Percentiles rank a stretch among this genome's conserved stretches.
Evolutionary conservation across 2,797 vertebrate genomes (phyloP).

Genomic region (Artibeus lituratus): DNA sequence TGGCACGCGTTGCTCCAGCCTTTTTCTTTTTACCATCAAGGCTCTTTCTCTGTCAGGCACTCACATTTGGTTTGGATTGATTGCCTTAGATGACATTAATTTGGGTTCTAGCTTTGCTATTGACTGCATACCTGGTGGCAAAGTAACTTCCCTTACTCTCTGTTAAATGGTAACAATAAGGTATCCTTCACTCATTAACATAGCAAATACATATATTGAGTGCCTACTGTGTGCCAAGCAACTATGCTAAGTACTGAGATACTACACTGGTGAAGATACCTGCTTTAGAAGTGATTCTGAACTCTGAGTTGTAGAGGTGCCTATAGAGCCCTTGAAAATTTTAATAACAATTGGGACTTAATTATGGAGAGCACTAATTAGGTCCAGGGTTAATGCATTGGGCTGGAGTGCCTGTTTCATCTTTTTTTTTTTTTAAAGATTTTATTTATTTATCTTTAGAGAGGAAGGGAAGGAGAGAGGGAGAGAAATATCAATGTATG

Average conservation of each 20-base stretch:
- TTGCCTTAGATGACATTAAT: not conserved
- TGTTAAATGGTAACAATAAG: not conserved
- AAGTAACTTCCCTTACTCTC: not conserved
- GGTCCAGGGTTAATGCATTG: not conserved
- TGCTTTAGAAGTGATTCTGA: not conserved
- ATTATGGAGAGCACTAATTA: not conserved
- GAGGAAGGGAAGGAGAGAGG: no score
- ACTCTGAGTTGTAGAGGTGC: not conserved
- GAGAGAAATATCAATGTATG: no score
- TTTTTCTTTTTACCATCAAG: not conserved
- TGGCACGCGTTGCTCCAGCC: not conserved
- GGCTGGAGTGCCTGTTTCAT: not conserved
- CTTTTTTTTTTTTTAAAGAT: no score
- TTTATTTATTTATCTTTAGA: no score
- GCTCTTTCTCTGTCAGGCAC: not conserved
- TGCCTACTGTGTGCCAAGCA: not conserved
- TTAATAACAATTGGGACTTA: not conserved
- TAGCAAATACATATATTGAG: not conserved
- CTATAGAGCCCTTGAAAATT: not conserved
- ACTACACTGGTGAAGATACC: not conserved
- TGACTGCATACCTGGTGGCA: not conserved
- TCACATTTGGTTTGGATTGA: not conserved
- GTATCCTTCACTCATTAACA: not conserved
- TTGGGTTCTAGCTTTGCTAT: slow-evolving; percentile 3
- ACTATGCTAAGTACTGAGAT: not conserved